phyloP scores from a whole-genome alignment of 2,888 invertebrate genomes.

The Amorpha juglandis region DNA sequence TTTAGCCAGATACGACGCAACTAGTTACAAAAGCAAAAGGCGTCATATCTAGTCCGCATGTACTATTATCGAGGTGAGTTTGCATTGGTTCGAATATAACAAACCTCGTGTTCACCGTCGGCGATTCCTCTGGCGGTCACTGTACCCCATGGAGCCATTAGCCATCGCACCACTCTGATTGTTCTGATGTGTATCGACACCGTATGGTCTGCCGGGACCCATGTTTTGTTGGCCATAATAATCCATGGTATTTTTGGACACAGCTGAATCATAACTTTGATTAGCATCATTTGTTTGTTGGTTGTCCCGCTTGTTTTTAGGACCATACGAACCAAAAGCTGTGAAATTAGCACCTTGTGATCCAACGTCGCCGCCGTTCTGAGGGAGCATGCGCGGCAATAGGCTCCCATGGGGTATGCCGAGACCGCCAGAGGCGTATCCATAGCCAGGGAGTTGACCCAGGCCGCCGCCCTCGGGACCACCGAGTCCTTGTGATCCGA shows the following conservation, averaged over 20 bases:
- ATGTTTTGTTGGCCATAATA: constrained; percentile 66
- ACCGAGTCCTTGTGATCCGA: constrained; percentile 56
- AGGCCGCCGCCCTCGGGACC: constrained; percentile 58
- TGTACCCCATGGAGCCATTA: constrained; percentile 81
- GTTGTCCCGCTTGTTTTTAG: constrained; percentile 54
- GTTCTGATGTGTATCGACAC: constrained; percentile 55
- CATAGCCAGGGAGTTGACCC: constrained; percentile 54
- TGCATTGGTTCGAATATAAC: constrained; percentile 80
- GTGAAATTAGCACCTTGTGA: constrained; percentile 76
- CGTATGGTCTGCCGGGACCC: constrained; percentile 69
- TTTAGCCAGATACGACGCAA: constrained; percentile 13
- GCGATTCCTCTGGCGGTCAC: constrained; percentile 82
- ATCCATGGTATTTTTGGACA: constrained; percentile 53
- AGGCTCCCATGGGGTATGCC: constrained; percentile 76
- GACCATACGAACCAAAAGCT: constrained; percentile 75
- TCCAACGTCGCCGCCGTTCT: constrained; percentile 58
- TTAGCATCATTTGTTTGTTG: constrained; percentile 48
- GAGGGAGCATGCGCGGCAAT: constrained; percentile 77
- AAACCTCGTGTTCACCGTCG: constrained; percentile 82
- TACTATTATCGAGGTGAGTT: constrained; percentile 54
- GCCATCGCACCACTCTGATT: constrained; percentile 66
- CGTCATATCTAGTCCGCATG: constrained; percentile 42
- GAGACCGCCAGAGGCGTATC: constrained; percentile 73
- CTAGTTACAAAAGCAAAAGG: constrained; percentile 19
- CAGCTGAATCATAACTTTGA: constrained; percentile 51